phyloP scores from a whole-genome alignment of 1,140 invertebrate species.

The Ephestia elutella region DNA sequence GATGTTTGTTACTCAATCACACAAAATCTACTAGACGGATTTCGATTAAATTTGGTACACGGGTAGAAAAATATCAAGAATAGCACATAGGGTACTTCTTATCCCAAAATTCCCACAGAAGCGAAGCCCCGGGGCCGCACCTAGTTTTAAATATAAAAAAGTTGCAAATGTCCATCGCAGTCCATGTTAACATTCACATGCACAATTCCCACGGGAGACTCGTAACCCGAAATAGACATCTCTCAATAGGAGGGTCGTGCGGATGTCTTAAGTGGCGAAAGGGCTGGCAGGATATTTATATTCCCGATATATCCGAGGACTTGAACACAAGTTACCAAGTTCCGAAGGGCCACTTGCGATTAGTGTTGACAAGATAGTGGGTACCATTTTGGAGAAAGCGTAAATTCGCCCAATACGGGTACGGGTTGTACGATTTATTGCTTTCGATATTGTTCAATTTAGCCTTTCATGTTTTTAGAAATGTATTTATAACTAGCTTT shows the following conservation, averaged over 20 bases:
- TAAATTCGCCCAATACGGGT: not conserved
- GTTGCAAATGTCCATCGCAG: not conserved
- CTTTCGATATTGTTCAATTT: too few species aligned
- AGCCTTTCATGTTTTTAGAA: too few species aligned
- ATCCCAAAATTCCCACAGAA: too few species aligned
- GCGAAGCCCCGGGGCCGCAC: too few species aligned
- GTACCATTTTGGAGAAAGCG: not conserved
- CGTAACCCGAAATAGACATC: conserved; percentile 27
- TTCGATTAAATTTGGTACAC: too few species aligned
- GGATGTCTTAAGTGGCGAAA: conserved; percentile 42
- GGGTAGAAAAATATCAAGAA: too few species aligned
- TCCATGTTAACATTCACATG: not conserved
- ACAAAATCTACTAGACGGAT: too few species aligned
- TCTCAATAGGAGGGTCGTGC: conserved; percentile 19
- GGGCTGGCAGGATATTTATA: conserved; percentile 41
- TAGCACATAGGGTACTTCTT: too few species aligned
- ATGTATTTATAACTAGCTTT: too few species aligned
- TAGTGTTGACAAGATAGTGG: conserved; percentile 8
- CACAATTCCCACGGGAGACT: conserved; percentile 23
- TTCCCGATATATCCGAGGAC: conserved; percentile 36
- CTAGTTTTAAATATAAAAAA: too few species aligned
- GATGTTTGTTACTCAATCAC: too few species aligned
- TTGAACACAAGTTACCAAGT: conserved; percentile 18
- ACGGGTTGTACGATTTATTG: not conserved
- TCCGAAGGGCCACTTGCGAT: conserved; percentile 14